A percentile compares a stretch with the other conserved stretches of the same genome.
Conservation (phyloP, 2,113 vertebrate genomes). For the Dromas ardeola region DNA sequence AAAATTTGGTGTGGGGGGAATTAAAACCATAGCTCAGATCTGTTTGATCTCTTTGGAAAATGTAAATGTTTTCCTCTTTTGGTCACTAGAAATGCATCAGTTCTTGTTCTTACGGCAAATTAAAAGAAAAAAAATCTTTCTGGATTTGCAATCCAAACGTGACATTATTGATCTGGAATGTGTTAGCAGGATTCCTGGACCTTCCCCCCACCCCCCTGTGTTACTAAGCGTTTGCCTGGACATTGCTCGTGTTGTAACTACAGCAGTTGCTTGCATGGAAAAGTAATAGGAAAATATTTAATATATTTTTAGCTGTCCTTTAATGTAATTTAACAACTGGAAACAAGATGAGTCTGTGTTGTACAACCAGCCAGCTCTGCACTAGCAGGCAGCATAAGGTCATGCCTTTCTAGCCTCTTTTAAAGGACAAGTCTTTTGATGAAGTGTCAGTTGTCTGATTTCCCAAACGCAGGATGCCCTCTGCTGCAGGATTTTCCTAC, state of each 20-base stretch:
- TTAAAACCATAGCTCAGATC: background rate
- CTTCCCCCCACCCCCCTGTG: background rate
- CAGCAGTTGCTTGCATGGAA: conserved; percentile 56
- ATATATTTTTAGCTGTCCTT: conserved; percentile 71
- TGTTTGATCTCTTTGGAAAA: background rate
- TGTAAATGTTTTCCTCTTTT: background rate
- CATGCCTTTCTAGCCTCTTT: conserved; percentile 23
- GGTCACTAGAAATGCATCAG: background rate
- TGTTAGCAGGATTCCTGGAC: background rate
- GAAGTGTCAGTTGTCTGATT: conserved; percentile 46
- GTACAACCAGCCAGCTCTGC: conserved; percentile 17
- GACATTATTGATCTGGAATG: background rate
- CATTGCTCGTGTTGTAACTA: conserved; percentile 6
- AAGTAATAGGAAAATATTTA: conserved; percentile 68
- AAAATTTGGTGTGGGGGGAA: background rate
- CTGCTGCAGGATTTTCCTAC: conserved; percentile 22
- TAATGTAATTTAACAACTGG: conserved; percentile 70
- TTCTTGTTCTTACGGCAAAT: background rate
- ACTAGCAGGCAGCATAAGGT: conserved; percentile 26
- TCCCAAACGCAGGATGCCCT: background rate
- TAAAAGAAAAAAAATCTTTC: background rate
- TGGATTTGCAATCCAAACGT: background rate
- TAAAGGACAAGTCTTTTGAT: conserved; percentile 49
- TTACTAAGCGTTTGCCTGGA: background rate
- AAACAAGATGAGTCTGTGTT: conserved; percentile 43